Base-by-base conservation (phyloP, 2,888 invertebrate genomes). In the Agrotis puta region DNA sequence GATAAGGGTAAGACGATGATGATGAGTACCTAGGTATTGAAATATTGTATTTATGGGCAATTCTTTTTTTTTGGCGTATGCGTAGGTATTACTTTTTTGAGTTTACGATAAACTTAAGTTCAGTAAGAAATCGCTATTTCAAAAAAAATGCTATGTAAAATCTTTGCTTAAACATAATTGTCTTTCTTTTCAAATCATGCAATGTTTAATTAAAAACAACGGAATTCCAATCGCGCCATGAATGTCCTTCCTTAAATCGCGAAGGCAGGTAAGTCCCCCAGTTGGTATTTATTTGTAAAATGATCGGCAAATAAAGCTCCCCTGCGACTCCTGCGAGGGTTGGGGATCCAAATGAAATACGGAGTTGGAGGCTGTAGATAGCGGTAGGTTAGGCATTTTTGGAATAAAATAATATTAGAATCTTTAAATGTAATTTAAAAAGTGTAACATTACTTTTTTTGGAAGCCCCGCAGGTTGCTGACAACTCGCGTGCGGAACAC, bases 261-360 rank as follows among this genome's bases (percentile, higher is more conserved):
- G 83, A 83, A 86, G 74, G 76, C 88, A 90, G 91, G 89, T 90
- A 90, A 66, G 66, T 73, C 87, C 88, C 89, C 88, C 81, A 76
- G 78, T 85, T 79, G 78, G 82, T 90, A 92, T 92, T 92, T 94
- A 94, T 93, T 94, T 93, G 94, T 92, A 93, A 94, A 94, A 94
- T 92, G 91, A 94, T 94, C 94, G 89, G 89, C 94, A 94, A 94
- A 93, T 91, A 94, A 87, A 68, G 77, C 85, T 83, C 90, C 80
- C 81, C n/a, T 33, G n/a, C 20, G 33, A 56, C 56, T 56, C 77
- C 64, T 54, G 79, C 69, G 77, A 78, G 89, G 90, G 88, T 76
- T 53, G 85, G 27, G 69, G 61, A 64, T 65, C 43, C 82, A 84
- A 87, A 88, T 87, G 87, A 84, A 87, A 88, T 87, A 86, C 86